Evolutionary conservation across 2,888 invertebrate species (phyloP), one percentile per base, ranked within the genome.

Genomic region (Melinaea menophilus): DNA sequence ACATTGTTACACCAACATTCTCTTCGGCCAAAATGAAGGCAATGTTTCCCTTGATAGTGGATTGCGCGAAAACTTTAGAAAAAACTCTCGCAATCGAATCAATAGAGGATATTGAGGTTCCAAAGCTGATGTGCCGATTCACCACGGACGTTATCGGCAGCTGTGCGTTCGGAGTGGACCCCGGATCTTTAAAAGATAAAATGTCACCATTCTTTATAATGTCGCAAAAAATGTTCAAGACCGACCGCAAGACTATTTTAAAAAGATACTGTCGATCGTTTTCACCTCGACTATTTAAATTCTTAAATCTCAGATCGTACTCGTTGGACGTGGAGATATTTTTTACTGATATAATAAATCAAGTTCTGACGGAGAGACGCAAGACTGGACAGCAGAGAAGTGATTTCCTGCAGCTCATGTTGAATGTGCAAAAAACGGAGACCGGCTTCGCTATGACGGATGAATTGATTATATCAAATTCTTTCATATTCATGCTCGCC

Each of bases 401-500:
- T 62, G 90, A 90, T 73, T 90, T 90, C 66, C 82, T 90, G 12
- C 90, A 90, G 69, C 75, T 89, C n/a, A 87, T 90, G 89, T 77
- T 90, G 66, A 89, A 90, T 64, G 86, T 86, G 56, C 90, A 90
- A 73, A 82, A 82, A 67, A 79, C 79, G 4, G 82, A 85, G 67
- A 78, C 72, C 9, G 78, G 72, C 61, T 86, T 90, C 71, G 68
- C 72, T 55, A 90, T 90, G 88, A 88, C 90, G 7, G 90, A 90
- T 75, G 85, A 82, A 65, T 78, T 90, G 70, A 90, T 90, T 78
- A 90, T 85, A 47, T 90, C 90, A 12, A 90, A 90, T 75, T 90
- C 90, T 59, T 90, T 90, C 73, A 90, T 90, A 82, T 90, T 90
- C 71, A 88, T 90, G 88, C 66, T 90, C 63, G 90, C 90, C n/a